These are phyloP conservation scores for Sicus ferrugineus DNA, from an alignment of 2,888 invertebrate species.

Conservation along the genomic window DNA sequence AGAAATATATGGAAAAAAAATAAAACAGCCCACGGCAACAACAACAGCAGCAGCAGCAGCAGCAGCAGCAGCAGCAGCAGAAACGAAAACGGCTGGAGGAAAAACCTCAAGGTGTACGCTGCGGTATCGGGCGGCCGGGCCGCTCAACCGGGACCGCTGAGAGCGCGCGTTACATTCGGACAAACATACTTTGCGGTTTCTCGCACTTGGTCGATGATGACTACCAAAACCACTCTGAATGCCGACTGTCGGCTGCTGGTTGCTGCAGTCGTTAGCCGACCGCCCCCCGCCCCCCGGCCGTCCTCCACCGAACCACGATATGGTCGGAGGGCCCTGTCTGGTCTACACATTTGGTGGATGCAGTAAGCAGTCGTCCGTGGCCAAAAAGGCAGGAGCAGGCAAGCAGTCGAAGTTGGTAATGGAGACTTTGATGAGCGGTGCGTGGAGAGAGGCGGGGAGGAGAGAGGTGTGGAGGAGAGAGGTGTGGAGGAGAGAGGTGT, in stretches of 20 bases:
- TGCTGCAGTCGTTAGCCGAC: neutral
- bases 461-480: too few species aligned
- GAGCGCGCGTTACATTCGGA: slow-evolving; percentile 4
- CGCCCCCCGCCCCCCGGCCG: neutral
- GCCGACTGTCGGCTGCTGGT: neutral
- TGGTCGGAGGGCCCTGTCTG: neutral
- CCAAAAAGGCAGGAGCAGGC: neutral
- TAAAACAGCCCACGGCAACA: too few species aligned
- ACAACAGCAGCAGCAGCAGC: neutral
- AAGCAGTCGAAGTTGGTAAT: too few species aligned
- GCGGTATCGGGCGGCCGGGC: neutral
- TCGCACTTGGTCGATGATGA: slow-evolving; percentile 6
- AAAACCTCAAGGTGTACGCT: neutral
- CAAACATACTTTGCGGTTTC: slow-evolving; percentile 21
- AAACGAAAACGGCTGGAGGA: neutral
- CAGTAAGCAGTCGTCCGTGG: slow-evolving; percentile 14
- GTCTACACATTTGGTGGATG: neutral
- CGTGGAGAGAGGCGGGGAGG: too few species aligned
- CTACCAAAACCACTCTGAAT: neutral
- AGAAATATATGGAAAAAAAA: too few species aligned
- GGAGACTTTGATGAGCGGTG: too few species aligned
- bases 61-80: slow-evolving; percentile 3
- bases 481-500: too few species aligned
- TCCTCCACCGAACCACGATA: neutral
- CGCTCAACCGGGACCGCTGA: slow-evolving; percentile 20